These are phyloP conservation scores for Stegostoma tigrinum DNA, from an alignment of 2,113 vertebrate genomes.

Conservation along the genomic window DNA sequence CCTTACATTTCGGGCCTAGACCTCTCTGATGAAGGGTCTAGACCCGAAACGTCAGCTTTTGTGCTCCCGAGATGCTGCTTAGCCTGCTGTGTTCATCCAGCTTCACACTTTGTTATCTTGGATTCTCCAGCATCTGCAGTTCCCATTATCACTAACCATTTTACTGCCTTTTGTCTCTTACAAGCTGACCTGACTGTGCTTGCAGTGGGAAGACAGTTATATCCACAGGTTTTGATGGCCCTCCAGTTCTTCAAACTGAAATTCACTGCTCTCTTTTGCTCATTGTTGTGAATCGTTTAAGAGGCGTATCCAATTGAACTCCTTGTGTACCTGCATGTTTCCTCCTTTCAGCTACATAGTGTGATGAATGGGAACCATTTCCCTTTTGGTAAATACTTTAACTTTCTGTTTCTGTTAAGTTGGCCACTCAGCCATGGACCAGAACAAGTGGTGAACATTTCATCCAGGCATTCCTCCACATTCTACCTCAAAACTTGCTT, in stretches of 20 bases:
- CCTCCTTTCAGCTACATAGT: neutral
- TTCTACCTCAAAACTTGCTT: neutral
- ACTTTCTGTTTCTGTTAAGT: neutral
- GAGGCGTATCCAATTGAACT: neutral
- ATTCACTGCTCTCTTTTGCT: neutral
- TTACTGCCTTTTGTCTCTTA: neutral
- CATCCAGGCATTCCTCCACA: neutral
- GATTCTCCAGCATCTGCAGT: no score
- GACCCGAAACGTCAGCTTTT: no score
- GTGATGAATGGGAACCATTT: neutral
- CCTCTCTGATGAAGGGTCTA: no score
- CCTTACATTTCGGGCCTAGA: no score
- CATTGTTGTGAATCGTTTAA: neutral
- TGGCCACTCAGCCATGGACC: neutral
- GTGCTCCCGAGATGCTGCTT: no score
- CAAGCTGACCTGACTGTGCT: neutral
- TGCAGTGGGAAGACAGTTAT: neutral
- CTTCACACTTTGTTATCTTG: no score
- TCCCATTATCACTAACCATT: no score
- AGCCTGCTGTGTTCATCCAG: no score
- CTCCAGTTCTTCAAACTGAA: neutral
- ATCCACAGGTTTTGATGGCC: neutral
- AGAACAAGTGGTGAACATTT: neutral
- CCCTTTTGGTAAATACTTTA: neutral
- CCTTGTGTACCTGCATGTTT: neutral